Evolutionary conservation across 2,113 vertebrate genomes (phyloP), one percentile per base, ranked within the genome.

Genomic region (Mystacornis crossleyi): DNA sequence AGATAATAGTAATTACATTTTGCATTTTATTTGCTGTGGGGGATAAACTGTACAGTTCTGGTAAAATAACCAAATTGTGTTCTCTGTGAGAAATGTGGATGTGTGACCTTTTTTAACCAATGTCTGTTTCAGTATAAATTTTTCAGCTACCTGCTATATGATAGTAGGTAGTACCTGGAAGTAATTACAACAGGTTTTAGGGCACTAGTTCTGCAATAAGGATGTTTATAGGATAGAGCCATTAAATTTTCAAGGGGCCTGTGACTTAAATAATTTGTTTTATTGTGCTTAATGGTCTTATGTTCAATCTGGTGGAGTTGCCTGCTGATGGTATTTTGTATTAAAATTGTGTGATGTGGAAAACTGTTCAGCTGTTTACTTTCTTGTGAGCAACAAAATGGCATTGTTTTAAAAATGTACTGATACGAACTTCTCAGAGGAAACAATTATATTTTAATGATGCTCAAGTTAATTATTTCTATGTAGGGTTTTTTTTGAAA

Each of bases 181-280:
- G 94, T 86, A 91, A 90, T 74, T 93, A 66, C 79, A 72, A 48
- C 72, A 53, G 83, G 28, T 71, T 97, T 93, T 97, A 69, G 85
- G 38, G 79, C 34, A 14, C 72, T 95, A 77, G 40, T 79, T 93
- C 71, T 90, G 66, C 1, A 43, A 36, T 84, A 93, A 93, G 48
- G 40, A 29, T 85, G 74, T 94, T 91, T 96, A 66, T 93, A 31
- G 55, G 89, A 67, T 79, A 85, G 92, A 67, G 54, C 45, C 51
- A 88, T 91, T 77, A 88, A 79, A 90, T 81, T 97, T 65, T 95
- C 25, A 81, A 50, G 90, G 78, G 40, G 20, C 21, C 4, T 90
- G 55, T 57, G 67, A 81, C 90, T 87, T 95, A 78, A 75, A 90
- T 92, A 2, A 89, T 95, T 96, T 91, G 38, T 91, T 97, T 97